Base-by-base conservation (phyloP, 2,113 vertebrate species). In the Tachycineta bicolor region DNA sequence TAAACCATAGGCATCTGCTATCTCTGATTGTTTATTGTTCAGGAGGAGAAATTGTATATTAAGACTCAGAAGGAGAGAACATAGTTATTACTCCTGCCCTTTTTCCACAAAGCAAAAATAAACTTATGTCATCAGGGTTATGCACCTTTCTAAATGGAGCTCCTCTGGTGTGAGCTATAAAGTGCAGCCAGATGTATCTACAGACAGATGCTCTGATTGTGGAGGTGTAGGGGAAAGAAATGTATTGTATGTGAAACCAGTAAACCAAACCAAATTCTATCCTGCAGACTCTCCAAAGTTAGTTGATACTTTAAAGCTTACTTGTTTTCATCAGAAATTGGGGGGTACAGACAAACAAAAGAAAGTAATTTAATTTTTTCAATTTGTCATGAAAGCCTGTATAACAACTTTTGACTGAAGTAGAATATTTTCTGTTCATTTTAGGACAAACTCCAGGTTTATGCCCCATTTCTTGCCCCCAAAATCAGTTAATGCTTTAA, bases 1-100 rank as follows among this genome's bases (percentile, higher is more conserved):
- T 74, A 96, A 97, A 97, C 94, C 69, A 80, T 59, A 87, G 81
- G 55, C 77, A 44, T 79, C 76, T 65, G 24, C 47, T 90, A 31
- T 79, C 90, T 94, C 50, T 83, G 76, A 92, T 82, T 91, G 39
- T 74, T 90, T 95, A 58, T 79, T 86, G 37, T 71, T 84, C 62
- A 34, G 44, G 53, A 79, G 56, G 68, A 89, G 47, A 70, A 58
- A 49, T 83, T 78, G 28, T 34, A 28, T 67, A 60, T 47, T 2
- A 2, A 86, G 53, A 46, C 43, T 46, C 67, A 89, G 69, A 83
- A 94, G 46, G 33, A 90, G 15, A 89, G 44, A 81, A 87, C 41
- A 29, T 63, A 78, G 67, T 92, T 88, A 55, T 79, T 87, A 68
- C 56, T 78, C 52, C 86, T 74, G 31, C 60, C 29, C 6, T 88